Conservation (phyloP, 2,888 invertebrate genomes). For the Melolontha melolontha region DNA sequence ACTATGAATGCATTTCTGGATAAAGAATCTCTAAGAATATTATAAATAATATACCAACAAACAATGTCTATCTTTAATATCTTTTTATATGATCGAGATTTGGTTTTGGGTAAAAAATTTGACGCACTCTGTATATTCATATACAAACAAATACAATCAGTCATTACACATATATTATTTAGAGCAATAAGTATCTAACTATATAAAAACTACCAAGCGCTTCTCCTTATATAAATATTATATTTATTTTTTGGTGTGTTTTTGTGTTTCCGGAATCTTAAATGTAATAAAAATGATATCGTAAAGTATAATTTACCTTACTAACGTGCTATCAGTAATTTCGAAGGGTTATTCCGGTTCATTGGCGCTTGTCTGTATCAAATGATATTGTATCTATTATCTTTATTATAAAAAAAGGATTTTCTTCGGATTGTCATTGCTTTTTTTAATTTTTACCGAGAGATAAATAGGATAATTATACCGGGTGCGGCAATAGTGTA, state of each 20-base stretch:
- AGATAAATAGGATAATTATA: background rate
- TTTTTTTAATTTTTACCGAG: background rate
- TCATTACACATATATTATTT: conserved; percentile 4
- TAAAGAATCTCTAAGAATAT: no score
- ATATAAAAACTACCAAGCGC: conserved; percentile 19
- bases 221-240: background rate
- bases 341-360: conserved; percentile 4
- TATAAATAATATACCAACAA: no score
- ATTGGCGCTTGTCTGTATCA: background rate
- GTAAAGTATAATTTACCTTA: background rate
- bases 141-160: background rate
- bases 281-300: background rate
- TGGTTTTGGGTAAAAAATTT: no score
- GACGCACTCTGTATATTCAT: no score
- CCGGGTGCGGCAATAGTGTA: no score
- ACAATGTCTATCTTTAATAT: no score
- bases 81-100: no score
- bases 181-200: background rate
- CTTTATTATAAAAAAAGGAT: background rate
- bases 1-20: no score
- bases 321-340: conserved; percentile 22
- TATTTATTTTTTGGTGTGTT: conserved; percentile 11
- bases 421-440: conserved; percentile 12
- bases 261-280: conserved; percentile 5
- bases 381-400: background rate